Percentiles rank a stretch among this genome's conserved stretches.
phyloP scores from a whole-genome alignment of 2,113 vertebrate species.

The Columbina picui region DNA sequence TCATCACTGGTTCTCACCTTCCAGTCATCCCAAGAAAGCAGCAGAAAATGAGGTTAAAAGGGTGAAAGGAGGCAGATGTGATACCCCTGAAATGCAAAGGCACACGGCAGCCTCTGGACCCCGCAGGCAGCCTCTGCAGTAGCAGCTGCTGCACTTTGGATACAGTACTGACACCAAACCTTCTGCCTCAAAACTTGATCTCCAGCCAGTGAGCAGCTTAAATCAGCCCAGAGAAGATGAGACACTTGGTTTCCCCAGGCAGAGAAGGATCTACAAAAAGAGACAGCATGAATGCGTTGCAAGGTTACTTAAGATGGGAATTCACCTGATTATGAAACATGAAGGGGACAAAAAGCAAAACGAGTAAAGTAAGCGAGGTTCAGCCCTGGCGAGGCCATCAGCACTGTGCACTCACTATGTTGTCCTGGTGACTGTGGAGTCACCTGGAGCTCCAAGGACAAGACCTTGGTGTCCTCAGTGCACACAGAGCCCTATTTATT shows the following conservation, averaged over 20 bases:
- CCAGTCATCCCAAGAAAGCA: neutral
- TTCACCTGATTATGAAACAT: accelerated
- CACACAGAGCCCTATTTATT: neutral
- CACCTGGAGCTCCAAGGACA: conserved; percentile 45
- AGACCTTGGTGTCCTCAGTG: neutral
- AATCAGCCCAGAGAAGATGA: neutral
- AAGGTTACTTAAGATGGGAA: neutral
- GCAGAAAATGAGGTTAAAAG: neutral
- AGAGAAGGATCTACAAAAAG: neutral
- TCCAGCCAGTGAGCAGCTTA: neutral
- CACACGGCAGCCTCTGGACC: neutral
- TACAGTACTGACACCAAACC: neutral
- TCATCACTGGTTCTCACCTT: neutral
- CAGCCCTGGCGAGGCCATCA: neutral
- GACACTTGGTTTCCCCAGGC: neutral
- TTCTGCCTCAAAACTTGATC: neutral
- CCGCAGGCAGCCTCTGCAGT: accelerated
- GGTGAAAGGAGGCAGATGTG: neutral
- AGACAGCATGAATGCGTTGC: accelerated
- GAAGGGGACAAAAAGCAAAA: neutral
- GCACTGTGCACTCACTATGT: neutral
- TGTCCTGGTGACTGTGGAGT: neutral
- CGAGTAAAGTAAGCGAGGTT: neutral
- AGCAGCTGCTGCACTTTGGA: neutral
- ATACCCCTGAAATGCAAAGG: neutral